Percentiles rank a stretch among this genome's conserved stretches.
Conservation (phyloP, 2,888 invertebrate species). For the Lasioglossum figueresi region DNA sequence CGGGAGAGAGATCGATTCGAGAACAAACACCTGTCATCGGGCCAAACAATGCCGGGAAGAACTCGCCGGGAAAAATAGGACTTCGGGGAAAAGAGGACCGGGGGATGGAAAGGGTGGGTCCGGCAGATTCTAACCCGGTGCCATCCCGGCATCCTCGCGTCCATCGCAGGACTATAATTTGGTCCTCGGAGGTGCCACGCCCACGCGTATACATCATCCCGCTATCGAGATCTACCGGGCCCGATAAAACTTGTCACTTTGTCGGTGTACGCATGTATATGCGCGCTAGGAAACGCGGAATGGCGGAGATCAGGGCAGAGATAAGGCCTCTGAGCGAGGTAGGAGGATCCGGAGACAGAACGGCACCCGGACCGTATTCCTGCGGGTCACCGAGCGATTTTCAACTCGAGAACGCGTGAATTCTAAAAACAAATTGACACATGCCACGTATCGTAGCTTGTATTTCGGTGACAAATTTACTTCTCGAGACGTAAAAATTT, state of each 20-base stretch:
- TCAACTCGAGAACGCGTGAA: background rate
- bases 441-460: too few relatives aligned
- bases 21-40: conserved; percentile 76
- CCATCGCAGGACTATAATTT: conserved; percentile 73
- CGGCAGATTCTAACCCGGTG: conserved; percentile 40
- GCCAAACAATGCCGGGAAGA: conserved; percentile 68
- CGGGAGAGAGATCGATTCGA: conserved; percentile 46
- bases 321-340: conserved; percentile 61
- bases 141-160: conserved; percentile 49
- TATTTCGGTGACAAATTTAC: too few relatives aligned
- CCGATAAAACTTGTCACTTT: conserved; percentile 77
- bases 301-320: conserved; percentile 63
- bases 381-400: conserved; percentile 11
- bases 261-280: conserved; percentile 66
- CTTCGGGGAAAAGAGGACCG: conserved; percentile 20
- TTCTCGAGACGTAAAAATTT: too few relatives aligned
- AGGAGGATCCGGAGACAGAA: conserved; percentile 54
- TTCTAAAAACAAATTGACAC: background rate
- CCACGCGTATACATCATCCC: conserved; percentile 75
- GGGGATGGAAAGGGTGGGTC: conserved; percentile 23
- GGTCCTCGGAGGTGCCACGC: conserved; percentile 74
- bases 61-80: conserved; percentile 5
- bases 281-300: conserved; percentile 63
- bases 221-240: conserved; percentile 66
- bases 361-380: conserved; percentile 35